Percentiles rank a stretch among this genome's conserved stretches.
These are phyloP conservation scores for Doris montereyensis DNA, from an alignment of 2,888 invertebrate genomes.

Conservation along the genomic window DNA sequence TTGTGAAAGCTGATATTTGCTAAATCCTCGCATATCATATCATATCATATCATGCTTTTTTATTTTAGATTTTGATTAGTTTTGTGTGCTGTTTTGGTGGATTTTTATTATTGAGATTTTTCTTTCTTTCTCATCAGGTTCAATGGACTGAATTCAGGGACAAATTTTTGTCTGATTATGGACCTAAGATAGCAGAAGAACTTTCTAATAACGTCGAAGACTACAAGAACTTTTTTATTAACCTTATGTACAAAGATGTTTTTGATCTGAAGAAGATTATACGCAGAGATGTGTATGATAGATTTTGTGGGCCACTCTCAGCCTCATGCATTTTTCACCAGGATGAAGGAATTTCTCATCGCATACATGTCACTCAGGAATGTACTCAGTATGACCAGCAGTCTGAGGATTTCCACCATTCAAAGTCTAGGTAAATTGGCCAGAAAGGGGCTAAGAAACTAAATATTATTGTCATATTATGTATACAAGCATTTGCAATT, in stretches of 20 bases:
- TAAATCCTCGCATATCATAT: too few species aligned
- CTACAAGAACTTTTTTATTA: slow-evolving; percentile 51
- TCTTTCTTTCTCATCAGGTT: slow-evolving; percentile 43
- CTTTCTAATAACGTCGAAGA: slow-evolving; percentile 54
- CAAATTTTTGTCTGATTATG: slow-evolving; percentile 59
- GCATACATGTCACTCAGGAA: slow-evolving; percentile 63
- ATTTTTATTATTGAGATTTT: too few species aligned
- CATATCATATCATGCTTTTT: too few species aligned
- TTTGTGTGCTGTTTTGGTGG: too few species aligned
- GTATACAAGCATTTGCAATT: too few species aligned
- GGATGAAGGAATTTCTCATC: slow-evolving; percentile 62
- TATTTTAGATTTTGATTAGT: too few species aligned
- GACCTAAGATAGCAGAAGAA: slow-evolving; percentile 47
- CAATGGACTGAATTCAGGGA: slow-evolving; percentile 55
- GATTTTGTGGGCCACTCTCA: slow-evolving; percentile 49
- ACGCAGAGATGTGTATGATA: slow-evolving; percentile 45
- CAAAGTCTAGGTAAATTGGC: slow-evolving; percentile 64
- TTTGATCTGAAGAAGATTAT: slow-evolving; percentile 51
- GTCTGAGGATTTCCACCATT: slow-evolving; percentile 60
- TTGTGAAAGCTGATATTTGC: too few species aligned
- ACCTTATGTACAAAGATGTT: slow-evolving; percentile 61
- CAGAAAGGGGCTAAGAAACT: too few species aligned
- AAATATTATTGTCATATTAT: too few species aligned
- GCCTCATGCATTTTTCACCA: slow-evolving; percentile 55
- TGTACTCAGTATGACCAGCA: slow-evolving; percentile 63